Evolutionary conservation across 2,888 invertebrate species (phyloP).

Genomic region (Aphidius colemani): DNA sequence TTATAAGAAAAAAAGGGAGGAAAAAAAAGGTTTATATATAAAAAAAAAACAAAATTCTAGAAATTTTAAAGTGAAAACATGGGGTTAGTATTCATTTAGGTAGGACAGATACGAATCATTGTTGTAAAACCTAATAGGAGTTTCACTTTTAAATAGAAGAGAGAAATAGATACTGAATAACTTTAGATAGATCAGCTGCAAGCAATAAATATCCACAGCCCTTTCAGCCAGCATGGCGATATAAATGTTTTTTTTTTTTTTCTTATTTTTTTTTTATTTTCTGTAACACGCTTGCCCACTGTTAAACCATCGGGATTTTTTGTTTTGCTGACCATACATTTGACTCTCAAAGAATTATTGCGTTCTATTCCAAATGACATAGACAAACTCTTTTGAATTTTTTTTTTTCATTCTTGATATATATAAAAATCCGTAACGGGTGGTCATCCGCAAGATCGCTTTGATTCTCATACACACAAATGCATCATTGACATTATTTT

Average conservation of each 20-base stretch:
- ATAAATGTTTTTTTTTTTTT: too few species aligned
- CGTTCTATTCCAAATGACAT: too few species aligned
- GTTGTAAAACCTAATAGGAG: conserved; percentile 18
- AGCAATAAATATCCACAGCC: conserved; percentile 45
- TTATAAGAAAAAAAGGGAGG: not conserved
- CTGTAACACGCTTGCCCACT: too few species aligned
- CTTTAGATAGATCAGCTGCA: conserved; percentile 41
- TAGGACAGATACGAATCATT: conserved; percentile 16
- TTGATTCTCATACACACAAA: too few species aligned
- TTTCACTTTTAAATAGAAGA: conserved; percentile 11
- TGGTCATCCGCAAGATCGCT: too few species aligned
- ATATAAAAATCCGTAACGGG: too few species aligned
- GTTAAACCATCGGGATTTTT: too few species aligned
- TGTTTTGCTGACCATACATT: too few species aligned
- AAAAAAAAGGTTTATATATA: conserved; percentile 10
- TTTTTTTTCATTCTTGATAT: too few species aligned
- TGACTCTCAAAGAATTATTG: too few species aligned
- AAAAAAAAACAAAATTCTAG: conserved; percentile 8
- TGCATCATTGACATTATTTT: too few species aligned
- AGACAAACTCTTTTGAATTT: not conserved
- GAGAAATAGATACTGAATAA: conserved; percentile 31
- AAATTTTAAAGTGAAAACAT: conserved; percentile 14
- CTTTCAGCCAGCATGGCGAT: conserved; percentile 30
- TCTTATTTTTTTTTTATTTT: too few species aligned
- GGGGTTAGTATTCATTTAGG: conserved; percentile 14